Evolutionary conservation across 2,888 invertebrate species (phyloP).

Genomic region (Melitaea athalia): DNA sequence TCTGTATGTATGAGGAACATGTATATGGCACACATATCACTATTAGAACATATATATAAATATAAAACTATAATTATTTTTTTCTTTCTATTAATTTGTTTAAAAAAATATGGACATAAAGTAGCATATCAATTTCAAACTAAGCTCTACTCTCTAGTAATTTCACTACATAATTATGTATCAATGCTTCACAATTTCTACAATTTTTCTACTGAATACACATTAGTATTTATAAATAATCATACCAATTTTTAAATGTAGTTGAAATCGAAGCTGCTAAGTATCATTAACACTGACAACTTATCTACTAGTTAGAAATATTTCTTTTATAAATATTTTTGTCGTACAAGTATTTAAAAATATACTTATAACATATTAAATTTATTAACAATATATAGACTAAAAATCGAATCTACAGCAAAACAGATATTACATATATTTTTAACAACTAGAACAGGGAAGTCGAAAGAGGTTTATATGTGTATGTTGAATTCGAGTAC

Average conservation of each 20-base stretch:
- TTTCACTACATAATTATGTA: not conserved
- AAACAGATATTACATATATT: no score
- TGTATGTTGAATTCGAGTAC: no score
- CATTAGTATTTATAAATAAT: not conserved
- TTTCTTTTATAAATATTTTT: not conserved
- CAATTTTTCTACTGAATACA: slow-evolving; percentile 1
- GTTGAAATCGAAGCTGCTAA: not conserved
- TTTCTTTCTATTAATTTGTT: not conserved
- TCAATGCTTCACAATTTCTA: not conserved
- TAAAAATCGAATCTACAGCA: no score
- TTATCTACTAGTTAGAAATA: not conserved
- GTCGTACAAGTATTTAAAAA: not conserved
- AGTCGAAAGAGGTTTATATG: no score
- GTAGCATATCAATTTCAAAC: slow-evolving; percentile 5
- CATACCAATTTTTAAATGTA: not conserved
- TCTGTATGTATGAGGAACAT: slow-evolving; percentile 15
- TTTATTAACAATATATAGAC: not conserved
- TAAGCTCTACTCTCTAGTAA: not conserved
- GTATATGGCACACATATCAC: slow-evolving; percentile 26
- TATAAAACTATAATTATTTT: not conserved
- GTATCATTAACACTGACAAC: not conserved
- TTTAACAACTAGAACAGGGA: no score
- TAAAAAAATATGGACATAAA: not conserved
- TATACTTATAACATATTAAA: not conserved
- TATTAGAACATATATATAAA: slow-evolving; percentile 5